phyloP scores from a whole-genome alignment of 2,113 vertebrate species.

The Isurus oxyrinchus region DNA sequence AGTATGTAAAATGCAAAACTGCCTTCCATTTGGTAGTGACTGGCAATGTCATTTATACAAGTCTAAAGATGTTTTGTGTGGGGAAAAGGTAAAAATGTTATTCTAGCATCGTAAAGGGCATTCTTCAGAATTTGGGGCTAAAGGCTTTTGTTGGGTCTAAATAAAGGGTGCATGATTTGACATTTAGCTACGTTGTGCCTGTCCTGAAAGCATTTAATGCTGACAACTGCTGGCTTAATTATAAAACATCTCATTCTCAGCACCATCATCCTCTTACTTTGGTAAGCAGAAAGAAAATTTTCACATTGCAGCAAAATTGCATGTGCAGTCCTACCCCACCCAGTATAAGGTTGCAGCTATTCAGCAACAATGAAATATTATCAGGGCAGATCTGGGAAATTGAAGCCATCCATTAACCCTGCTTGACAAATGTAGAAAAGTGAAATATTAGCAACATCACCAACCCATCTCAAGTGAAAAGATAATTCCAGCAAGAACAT shows the following conservation, averaged over 20 bases:
- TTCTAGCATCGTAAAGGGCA: background rate
- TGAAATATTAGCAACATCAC: background rate
- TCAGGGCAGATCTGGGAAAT: background rate
- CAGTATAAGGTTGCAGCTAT: background rate
- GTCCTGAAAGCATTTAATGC: background rate
- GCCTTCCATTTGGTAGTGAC: background rate
- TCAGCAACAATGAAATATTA: background rate
- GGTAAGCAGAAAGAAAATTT: background rate
- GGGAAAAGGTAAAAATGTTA: background rate
- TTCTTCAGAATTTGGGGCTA: background rate
- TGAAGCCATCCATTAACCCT: background rate
- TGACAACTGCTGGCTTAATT: background rate
- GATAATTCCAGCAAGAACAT: background rate
- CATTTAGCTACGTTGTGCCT: too few species aligned
- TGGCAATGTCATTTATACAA: background rate
- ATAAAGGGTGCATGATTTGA: background rate
- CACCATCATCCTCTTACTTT: background rate
- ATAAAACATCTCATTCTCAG: background rate
- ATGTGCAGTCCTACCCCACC: background rate
- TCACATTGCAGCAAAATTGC: background rate
- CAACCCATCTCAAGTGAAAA: background rate
- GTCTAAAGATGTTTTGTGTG: background rate
- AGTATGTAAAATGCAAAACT: background rate
- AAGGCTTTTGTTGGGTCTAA: background rate
- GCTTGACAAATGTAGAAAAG: background rate